Evolutionary conservation across 2,888 invertebrate species (phyloP).

Genomic region (Eustalomyia histrio): DNA sequence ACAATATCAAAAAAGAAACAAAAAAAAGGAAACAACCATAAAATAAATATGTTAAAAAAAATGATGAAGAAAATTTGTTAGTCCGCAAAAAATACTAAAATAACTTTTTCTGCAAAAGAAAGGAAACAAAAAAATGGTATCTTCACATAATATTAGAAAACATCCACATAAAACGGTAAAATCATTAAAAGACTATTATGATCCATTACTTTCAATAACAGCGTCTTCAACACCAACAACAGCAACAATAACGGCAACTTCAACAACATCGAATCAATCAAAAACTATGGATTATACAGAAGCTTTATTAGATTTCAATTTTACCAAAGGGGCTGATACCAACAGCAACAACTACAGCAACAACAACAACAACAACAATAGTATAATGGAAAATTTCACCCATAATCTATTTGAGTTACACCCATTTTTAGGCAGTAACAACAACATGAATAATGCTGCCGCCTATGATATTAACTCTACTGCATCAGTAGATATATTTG

Average conservation of each 20-base stretch:
- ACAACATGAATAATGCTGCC: conserved; percentile 25
- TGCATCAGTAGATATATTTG: conserved; percentile 49
- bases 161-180: conserved; percentile 37
- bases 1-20: neutral
- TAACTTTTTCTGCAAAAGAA: neutral
- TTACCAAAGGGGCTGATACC: conserved; percentile 27
- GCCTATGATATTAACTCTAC: conserved; percentile 53
- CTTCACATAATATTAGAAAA: conserved; percentile 17
- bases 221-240: neutral
- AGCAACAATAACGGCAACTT: conserved; percentile 31
- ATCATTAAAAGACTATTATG: conserved; percentile 38
- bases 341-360: conserved; percentile 26
- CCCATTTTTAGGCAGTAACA: conserved; percentile 47
- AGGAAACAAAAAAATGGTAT: conserved; percentile 18
- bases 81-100: neutral
- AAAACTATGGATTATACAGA: conserved; percentile 55
- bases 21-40: neutral
- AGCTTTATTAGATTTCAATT: conserved; percentile 53
- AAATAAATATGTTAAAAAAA: neutral
- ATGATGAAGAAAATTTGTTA: neutral
- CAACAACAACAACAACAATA: conserved; percentile 29
- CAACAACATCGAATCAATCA: conserved; percentile 42
- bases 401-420: conserved; percentile 55
- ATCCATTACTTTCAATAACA: conserved; percentile 9
- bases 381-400: conserved; percentile 54